These are phyloP conservation scores for Halocynthia aurantium DNA, from an alignment of 23 tunicate genomes.

Conservation along the genomic window DNA sequence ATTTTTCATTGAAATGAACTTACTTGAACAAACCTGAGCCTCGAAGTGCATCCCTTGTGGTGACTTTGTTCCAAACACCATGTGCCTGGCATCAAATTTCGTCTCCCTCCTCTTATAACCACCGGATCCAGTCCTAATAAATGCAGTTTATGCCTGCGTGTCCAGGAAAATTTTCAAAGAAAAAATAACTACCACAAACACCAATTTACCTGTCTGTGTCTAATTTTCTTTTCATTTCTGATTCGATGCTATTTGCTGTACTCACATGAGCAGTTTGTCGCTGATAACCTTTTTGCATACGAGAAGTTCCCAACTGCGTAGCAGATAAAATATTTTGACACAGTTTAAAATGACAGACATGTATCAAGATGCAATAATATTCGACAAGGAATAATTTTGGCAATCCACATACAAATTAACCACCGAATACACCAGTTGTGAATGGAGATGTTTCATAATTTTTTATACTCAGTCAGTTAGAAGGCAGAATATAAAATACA, in stretches of 20 bases:
- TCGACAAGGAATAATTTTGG: no score
- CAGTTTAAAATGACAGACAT: no score
- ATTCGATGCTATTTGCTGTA: constrained; percentile 45
- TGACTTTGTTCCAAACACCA: constrained; percentile 59
- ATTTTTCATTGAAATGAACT: not conserved
- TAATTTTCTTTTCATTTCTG: constrained; percentile 22
- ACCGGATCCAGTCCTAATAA: constrained; percentile 29
- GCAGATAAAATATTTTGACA: no score
- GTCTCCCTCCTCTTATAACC: constrained; percentile 62
- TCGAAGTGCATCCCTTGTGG: constrained; percentile 57
- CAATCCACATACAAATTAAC: no score
- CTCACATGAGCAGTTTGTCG: constrained; percentile 48
- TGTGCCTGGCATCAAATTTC: constrained; percentile 62
- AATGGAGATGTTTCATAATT: no score
- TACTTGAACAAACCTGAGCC: constrained; percentile 30
- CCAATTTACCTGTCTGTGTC: constrained; percentile 29
- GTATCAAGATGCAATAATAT: no score
- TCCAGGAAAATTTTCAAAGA: not conserved
- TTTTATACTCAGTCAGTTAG: no score
- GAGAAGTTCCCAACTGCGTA: constrained; percentile 5
- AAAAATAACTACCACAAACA: not conserved
- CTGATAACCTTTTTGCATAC: constrained; percentile 23
- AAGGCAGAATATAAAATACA: no score
- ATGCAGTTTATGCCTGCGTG: not conserved
- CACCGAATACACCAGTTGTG: no score